Evolutionary conservation across 2,888 invertebrate genomes (phyloP), one percentile per base, ranked within the genome.

Genomic region (Cremastinae sp.): DNA sequence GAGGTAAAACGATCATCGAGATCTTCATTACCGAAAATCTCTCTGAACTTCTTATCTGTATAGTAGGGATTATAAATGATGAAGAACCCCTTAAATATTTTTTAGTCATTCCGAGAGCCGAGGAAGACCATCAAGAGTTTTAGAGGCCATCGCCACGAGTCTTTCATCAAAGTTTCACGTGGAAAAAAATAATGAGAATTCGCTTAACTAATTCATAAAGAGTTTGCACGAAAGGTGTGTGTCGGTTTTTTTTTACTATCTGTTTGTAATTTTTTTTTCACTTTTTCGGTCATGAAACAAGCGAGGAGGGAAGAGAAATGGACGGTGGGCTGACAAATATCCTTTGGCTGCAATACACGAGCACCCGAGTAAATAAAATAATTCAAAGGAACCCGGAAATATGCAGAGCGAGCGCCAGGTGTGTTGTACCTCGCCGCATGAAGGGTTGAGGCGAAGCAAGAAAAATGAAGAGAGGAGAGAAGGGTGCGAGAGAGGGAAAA

Each of bases 371-470:
- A 69, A 73, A 76, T 76, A 76, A 76, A 76, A 76, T 76, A 76
- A 76, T 76, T 73, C 73, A 76, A 73, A 73, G 73, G 59, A 59
- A 65, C 69, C 69, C 69, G 76, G 65, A 70, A 73, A 70, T 76
- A 77, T 74, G 73, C 59, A 49, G 75, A 37, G 49, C 35, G 55
- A 61, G 51, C 59, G 68, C 64, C 73, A 74, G 76, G 76, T 77
- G 76, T 77, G 65, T 55, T 69, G 65, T 65, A 70, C 61, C 55
- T 20, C 49, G 49, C 22, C 18, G 56, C 41, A 28, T 47, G 12
- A 8, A 22, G 59, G 43, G 41, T 39, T 47, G 43, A 41, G 10
- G 37, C 14, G 51, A 72, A 72, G 51, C 41, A 49, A 39, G 51
- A 58, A 58, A 39, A 55, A 65, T 61, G 65, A 62, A 53, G 49